Conservation (phyloP, 2,888 invertebrate species). For the Ditylenchus weischeri region DNA sequence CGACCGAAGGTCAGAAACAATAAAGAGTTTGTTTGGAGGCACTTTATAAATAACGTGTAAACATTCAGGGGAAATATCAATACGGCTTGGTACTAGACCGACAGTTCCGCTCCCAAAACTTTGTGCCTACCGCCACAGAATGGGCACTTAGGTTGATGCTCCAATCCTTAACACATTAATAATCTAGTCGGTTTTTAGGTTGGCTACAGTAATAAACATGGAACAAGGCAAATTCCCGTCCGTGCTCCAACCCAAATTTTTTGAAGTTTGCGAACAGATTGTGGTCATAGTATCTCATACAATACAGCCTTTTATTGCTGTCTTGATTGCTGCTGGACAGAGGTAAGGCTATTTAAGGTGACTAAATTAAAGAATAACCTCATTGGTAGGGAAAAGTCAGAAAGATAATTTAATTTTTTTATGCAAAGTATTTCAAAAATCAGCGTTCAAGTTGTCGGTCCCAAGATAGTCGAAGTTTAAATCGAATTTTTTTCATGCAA, state of each 20-base stretch:
- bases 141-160: conserved; percentile 30
- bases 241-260: conserved; percentile 30
- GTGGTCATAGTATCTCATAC: conserved; percentile 39
- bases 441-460: too few species aligned
- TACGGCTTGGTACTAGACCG: conserved; percentile 35
- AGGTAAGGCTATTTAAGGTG: too few species aligned
- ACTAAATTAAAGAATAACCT: too few species aligned
- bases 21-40: too few species aligned
- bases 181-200: background rate
- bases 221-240: conserved; percentile 23
- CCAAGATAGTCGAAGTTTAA: too few species aligned
- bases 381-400: too few species aligned
- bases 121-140: conserved; percentile 22
- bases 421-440: too few species aligned
- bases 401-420: too few species aligned
- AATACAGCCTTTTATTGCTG: conserved; percentile 41
- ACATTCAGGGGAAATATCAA: conserved; percentile 34
- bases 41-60: too few species aligned
- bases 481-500: too few species aligned
- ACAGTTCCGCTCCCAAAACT: conserved; percentile 29
- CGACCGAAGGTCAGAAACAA: too few species aligned
- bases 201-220: conserved; percentile 32
- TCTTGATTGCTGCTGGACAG: conserved; percentile 27
- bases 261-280: conserved; percentile 42
- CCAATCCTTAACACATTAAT: too few species aligned